These are phyloP conservation scores for Brachynemurus nebulosus DNA, from an alignment of 2,888 invertebrate genomes.

Conservation along the genomic window DNA sequence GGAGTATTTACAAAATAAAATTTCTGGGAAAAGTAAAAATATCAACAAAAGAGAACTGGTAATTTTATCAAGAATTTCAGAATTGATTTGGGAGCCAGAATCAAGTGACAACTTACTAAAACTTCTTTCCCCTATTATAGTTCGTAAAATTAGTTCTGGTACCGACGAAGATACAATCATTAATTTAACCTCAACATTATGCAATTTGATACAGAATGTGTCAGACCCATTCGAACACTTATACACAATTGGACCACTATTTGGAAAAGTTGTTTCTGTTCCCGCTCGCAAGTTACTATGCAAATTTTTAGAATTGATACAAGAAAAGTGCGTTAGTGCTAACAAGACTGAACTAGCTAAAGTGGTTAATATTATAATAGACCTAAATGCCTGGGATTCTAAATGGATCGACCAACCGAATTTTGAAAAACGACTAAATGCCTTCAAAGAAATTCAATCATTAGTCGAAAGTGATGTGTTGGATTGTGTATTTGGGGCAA, in stretches of 20 bases:
- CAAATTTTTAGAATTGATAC: slow-evolving; percentile 44
- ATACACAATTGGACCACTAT: slow-evolving; percentile 54
- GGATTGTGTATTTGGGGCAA: slow-evolving; percentile 49
- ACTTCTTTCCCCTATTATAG: slow-evolving; percentile 55
- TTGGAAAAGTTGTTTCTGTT: slow-evolving; percentile 49
- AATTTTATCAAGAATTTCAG: slow-evolving; percentile 62
- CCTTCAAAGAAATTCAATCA: slow-evolving; percentile 53
- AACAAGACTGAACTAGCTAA: slow-evolving; percentile 26
- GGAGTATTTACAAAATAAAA: slow-evolving; percentile 49
- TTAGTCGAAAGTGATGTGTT: slow-evolving; percentile 36
- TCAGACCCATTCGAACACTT: slow-evolving; percentile 49
- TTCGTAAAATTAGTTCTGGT: slow-evolving; percentile 44
- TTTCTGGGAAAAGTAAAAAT: slow-evolving; percentile 42
- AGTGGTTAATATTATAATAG: slow-evolving; percentile 19
- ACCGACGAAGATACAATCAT: slow-evolving; percentile 53
- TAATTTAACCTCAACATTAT: slow-evolving; percentile 55
- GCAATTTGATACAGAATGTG: slow-evolving; percentile 59
- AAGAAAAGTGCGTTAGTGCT: too few species aligned
- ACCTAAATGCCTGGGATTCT: slow-evolving; percentile 77
- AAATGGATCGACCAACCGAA: slow-evolving; percentile 92
- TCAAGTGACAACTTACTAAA: slow-evolving; percentile 55
- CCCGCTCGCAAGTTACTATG: slow-evolving; percentile 56
- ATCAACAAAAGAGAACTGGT: slow-evolving; percentile 56
- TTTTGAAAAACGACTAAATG: slow-evolving; percentile 65
- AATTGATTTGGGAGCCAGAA: slow-evolving; percentile 51